Evolutionary conservation across 2,113 vertebrate genomes (phyloP), one percentile per base, ranked within the genome.

Genomic region (Cephalopholis sonnerati): DNA sequence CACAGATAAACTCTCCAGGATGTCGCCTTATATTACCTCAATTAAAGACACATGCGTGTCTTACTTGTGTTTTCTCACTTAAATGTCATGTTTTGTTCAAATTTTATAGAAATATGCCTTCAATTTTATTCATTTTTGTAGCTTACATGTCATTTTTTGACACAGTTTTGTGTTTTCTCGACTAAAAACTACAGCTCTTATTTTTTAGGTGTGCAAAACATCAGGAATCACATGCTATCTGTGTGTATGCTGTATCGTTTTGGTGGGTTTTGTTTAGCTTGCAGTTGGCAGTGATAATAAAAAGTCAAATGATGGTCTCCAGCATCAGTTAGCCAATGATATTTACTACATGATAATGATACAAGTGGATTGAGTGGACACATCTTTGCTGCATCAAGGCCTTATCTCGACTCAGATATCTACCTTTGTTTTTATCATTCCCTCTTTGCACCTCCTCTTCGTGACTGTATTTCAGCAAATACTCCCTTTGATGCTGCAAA

Each of bases 1-100:
- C 24, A 53, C 25, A 61, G 75, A 84, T 86, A 76, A 86, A 39
- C 7, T 44, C 39, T 72, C 0, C 3, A 61, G 20, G 24, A 70
- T 65, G 25, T 65, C 11, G 12, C 17, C 7, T 25, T 50, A 44
- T 22, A 71, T 50, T 12, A 15, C 3, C 27, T 27, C 16, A 6
- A 25, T 24, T 27, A 36, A 50, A 7, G 2, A 63, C 24, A 17
- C 7, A 4, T 17, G 25, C 27, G 29, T n/a, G 5, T 57, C 1
- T 18, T 36, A 41, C 2, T 7, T 24, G 10, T 25, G 9, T n/a
- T 50, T 50, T 44, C 20, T 17, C n/a, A 7, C 36, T n/a, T 22
- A 20, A 8, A 57, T 15, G 17, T 57, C 10, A 24, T 16, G 6
- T 36, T 17, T 7, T 1, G 3, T 44, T 17, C 0, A 17, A 25